A percentile compares a stretch with the other conserved stretches of the same genome.
phyloP scores from a whole-genome alignment of 2,113 vertebrate genomes.

The Burhinus bistriatus region DNA sequence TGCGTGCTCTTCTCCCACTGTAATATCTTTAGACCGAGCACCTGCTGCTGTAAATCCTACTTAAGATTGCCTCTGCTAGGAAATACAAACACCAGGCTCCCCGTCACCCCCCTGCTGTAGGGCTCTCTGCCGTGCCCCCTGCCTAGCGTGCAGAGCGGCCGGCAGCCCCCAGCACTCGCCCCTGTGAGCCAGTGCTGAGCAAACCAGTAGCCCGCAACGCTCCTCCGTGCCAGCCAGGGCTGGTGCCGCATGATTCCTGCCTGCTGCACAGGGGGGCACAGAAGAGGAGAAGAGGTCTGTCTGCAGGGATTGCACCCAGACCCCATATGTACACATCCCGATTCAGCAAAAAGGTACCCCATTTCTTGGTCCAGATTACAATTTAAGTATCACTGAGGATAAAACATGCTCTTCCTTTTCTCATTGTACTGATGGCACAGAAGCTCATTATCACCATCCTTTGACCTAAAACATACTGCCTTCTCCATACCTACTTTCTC shows the following conservation, averaged over 20 bases:
- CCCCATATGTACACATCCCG: fast-evolving
- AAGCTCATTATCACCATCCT: background rate
- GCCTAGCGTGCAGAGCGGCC: background rate
- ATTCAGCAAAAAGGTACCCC: background rate
- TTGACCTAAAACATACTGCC: background rate
- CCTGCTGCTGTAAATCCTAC: background rate
- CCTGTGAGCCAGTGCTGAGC: fast-evolving
- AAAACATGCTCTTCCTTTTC: background rate
- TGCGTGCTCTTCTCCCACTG: background rate
- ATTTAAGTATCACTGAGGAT: background rate
- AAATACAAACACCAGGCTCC: background rate
- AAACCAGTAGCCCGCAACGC: background rate
- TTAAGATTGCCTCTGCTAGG: background rate
- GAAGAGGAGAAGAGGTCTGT: background rate
- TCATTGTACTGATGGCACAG: background rate
- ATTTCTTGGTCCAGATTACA: background rate
- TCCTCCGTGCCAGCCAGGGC: background rate
- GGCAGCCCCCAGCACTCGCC: background rate
- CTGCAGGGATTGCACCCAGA: background rate
- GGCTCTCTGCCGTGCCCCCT: background rate
- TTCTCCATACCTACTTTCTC: background rate
- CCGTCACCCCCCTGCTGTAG: no score
- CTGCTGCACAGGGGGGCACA: background rate
- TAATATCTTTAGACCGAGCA: background rate
- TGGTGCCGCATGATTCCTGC: background rate